These are phyloP conservation scores for Trididemnum miniatum DNA, from an alignment of 23 tunicate species.

Conservation along the genomic window DNA sequence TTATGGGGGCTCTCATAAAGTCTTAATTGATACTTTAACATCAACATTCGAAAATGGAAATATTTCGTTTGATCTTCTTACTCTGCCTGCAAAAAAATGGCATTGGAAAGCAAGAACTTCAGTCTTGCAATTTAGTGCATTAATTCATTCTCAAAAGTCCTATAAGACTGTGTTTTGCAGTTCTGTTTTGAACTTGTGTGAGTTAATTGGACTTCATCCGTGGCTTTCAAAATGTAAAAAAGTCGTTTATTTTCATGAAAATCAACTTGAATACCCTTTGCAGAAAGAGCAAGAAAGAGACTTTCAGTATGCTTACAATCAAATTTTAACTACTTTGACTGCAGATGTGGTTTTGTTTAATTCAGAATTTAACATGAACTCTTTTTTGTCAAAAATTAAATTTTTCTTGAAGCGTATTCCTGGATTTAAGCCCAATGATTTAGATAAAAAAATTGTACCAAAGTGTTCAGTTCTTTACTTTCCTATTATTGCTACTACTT, in stretches of 20 bases:
- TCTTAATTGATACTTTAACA: conserved; percentile 49
- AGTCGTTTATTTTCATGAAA: conserved; percentile 95
- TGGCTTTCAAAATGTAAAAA: conserved; percentile 36
- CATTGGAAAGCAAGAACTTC: conserved; percentile 90
- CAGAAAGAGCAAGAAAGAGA: conserved; percentile 63
- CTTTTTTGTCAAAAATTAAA: conserved; percentile 66
- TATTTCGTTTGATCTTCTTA: conserved; percentile 32
- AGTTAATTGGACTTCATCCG: conserved; percentile 61
- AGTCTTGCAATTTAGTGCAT: conserved; percentile 37
- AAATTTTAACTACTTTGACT: conserved; percentile 73
- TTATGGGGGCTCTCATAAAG: conserved; percentile 94
- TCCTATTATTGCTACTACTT: conserved; percentile 35
- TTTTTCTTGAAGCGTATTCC: conserved; percentile 67
- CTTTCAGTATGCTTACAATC: conserved; percentile 93
- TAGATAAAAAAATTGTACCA: conserved; percentile 21
- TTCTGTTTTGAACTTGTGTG: conserved; percentile 76
- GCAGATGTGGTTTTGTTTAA: conserved; percentile 84
- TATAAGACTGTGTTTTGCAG: conserved; percentile 66
- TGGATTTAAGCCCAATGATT: conserved; percentile 42
- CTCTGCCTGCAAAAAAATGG: conserved; percentile 91
- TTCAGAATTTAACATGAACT: conserved; percentile 70
- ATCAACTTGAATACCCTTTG: conserved; percentile 94
- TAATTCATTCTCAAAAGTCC: conserved; percentile 32
- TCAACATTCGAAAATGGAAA: background rate
- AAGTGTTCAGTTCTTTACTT: conserved; percentile 77